These are phyloP conservation scores for Cliona cf. orientalis DNA, from an alignment of 37 sponge, comb jelly and placozoan species.

Conservation along the genomic window DNA sequence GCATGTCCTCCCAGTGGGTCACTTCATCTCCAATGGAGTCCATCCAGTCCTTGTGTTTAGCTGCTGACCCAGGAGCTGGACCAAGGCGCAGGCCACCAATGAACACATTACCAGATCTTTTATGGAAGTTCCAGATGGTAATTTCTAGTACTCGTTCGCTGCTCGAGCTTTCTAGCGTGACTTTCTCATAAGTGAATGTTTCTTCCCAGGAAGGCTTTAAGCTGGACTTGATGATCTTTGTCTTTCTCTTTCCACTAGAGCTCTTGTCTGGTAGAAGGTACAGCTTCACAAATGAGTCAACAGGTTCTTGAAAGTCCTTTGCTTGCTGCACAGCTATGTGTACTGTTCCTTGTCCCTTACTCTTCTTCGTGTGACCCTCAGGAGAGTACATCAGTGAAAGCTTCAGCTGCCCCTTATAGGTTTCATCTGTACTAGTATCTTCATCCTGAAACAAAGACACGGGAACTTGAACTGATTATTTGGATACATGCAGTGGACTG, in stretches of 20 bases:
- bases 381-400: slow-evolving; percentile 15
- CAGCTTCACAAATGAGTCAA: slow-evolving; percentile 45
- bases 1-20: slow-evolving; percentile 56
- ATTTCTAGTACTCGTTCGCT: slow-evolving; percentile 59
- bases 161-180: slow-evolving; percentile 41
- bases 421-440: neutral
- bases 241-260: slow-evolving; percentile 57
- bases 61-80: slow-evolving; percentile 20
- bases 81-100: slow-evolving; percentile 72
- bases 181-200: slow-evolving; percentile 40
- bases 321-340: slow-evolving; percentile 44
- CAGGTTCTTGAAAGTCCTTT: neutral
- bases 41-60: slow-evolving; percentile 62
- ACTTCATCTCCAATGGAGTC: slow-evolving; percentile 64
- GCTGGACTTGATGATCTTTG: slow-evolving; percentile 47
- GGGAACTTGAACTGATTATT: too few species aligned
- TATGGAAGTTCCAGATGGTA: slow-evolving; percentile 61
- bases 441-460: neutral
- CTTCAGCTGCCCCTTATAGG: slow-evolving; percentile 11
- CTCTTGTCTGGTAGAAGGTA: slow-evolving; percentile 70
- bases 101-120: slow-evolving; percentile 24
- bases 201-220: slow-evolving; percentile 65
- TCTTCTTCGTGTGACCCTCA: neutral
- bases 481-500: too few species aligned
- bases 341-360: slow-evolving; percentile 15